Base-by-base conservation (phyloP, 1,140 invertebrate species). In the Heliothis subflexa region DNA sequence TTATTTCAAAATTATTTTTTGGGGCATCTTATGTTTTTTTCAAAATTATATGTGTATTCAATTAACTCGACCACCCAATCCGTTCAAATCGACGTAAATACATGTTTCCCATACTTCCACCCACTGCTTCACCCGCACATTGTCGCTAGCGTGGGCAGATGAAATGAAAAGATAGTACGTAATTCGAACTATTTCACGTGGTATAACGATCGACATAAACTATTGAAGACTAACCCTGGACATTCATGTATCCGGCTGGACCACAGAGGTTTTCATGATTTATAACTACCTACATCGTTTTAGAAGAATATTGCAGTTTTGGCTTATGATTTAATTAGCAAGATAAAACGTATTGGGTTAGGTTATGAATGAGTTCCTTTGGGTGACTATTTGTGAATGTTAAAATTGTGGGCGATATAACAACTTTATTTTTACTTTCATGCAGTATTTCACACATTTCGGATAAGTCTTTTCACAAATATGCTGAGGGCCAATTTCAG, bases 131-230 rank as follows among this genome's bases (percentile, higher is more conserved):
- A 70, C 18, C 62, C 18, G 18, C 14, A n/a, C 47, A 68, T 52
- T 50, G 66, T 70, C 66, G 21, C 16, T 52, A 7, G 47, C 47
- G 66, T 70, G 66, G 66, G 66, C 47, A 70, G 66, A 70, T 70
- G 66, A 68, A 68, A 68, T 28, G 64, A 70, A 40, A 40, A 40
- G 33, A 40, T 40, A 40, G 33, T 28, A 50, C 18, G 21, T 70
- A 50, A 52, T 28, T 49, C 33, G 5, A 40, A 4, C 40, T 70
- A 70, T 28, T 28, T 70, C 66, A 50, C 66, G 12, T n/a, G 66
- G 0, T n/a, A 4, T 21, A 70, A 70, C 13, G 47, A 50, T 70
- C 62, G 16, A 70, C 66, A 70, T 49, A 70, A 70, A 70, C 66
- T 18, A 14, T 70, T 52, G 21, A 14, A 52, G 66, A 3, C 7